Conservation (phyloP, 1,140 invertebrate genomes). For the Neoseiulus cucumeris region DNA sequence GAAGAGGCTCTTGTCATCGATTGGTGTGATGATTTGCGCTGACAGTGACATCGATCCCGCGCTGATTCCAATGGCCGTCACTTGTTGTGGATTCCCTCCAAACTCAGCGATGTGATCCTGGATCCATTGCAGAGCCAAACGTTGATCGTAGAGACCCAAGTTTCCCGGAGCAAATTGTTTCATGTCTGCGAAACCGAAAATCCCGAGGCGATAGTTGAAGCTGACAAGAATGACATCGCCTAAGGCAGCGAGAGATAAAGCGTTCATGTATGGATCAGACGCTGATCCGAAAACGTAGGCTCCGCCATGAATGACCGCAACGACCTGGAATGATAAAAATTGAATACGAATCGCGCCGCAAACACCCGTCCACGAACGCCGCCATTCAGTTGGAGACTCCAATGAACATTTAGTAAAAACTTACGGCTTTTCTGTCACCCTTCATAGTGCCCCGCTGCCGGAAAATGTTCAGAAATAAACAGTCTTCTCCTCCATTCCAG, state of each 20-base stretch:
- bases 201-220: constrained; percentile 25
- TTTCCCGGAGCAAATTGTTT: constrained; percentile 28
- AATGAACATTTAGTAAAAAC: neutral
- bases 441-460: neutral
- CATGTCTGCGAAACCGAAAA: constrained; percentile 17
- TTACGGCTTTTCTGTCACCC: neutral
- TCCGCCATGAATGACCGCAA: constrained; percentile 32
- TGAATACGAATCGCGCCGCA: no score
- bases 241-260: constrained; percentile 40
- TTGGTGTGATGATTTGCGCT: constrained; percentile 1
- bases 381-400: no score
- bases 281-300: constrained; percentile 41
- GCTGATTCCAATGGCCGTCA: constrained; percentile 35
- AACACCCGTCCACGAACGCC: no score
- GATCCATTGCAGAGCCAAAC: constrained; percentile 19
- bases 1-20: constrained; percentile 22
- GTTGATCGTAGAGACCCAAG: constrained; percentile 20
- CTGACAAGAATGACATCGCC: constrained; percentile 45
- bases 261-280: constrained; percentile 35
- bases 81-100: constrained; percentile 19
- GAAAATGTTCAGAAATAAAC: neutral
- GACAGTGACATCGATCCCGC: constrained; percentile 25
- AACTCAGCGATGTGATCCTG: constrained; percentile 19
- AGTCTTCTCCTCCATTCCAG: no score
- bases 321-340: neutral